Base-by-base conservation (phyloP, 2,113 vertebrate species). In the Spea multiplicata region DNA sequence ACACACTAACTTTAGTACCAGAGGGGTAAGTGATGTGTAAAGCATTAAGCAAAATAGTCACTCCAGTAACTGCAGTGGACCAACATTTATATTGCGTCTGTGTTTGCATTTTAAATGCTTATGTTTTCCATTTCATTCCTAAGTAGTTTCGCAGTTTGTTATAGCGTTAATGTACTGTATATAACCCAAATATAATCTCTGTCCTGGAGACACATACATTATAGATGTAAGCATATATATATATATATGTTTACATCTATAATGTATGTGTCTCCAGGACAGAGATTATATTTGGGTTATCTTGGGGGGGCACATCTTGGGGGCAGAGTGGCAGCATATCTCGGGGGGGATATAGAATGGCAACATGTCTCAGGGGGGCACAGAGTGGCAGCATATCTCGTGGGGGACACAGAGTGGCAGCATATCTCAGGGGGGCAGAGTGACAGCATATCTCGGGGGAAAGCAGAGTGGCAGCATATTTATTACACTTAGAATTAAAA, bases 101-200 rank as follows among this genome's bases (percentile, higher is more conserved):
- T 59, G 4, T 13, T 59, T 59, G 4, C 55, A 59, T 68, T 68
- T 68, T 6, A 3, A 48, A 5, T 46, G 66, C 45, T 65, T 65
- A 7, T 65, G 44, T 68, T 68, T 14, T 6, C 65, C 13, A 59
- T 59, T 12, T 13, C 10, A 8, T 59, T 59, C 44, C 71, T 59
- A 47, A 59, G 45, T n/a, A 14, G 12, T 76, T 67, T 65, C 30
- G 50, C 13, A 12, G 49, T 9, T 66, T 46, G 14, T 73, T 80
- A n/a, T 53, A 53, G 49, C 48, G 53, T 17, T 14, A 53, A 71
- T 71, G 49, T 64, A 71, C 47, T 44, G 73, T 16, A 73, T 66
- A 48, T 72, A 65, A 66, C 65, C 73, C 44, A 44, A 48, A n/a
- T 46, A 44, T n/a, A 53, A 64, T 68, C 62, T 62, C 17, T 30